These are phyloP conservation scores for Mercenaria mercenaria DNA, from an alignment of 1,140 invertebrate genomes.

Conservation along the genomic window DNA sequence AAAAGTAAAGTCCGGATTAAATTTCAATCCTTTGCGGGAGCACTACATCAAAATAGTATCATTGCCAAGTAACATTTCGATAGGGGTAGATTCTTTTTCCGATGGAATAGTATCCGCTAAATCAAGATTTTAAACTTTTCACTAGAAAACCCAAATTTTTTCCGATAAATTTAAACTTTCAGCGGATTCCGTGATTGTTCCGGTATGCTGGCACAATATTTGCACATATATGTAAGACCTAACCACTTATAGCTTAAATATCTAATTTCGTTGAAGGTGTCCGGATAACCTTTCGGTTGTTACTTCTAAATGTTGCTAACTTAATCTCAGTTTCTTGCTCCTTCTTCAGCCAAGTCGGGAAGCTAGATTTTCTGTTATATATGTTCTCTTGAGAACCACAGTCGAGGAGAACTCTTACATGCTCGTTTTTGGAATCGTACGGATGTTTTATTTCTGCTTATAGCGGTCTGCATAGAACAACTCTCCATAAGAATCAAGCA, in stretches of 20 bases:
- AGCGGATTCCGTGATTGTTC: background rate
- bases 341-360: constrained; percentile 6
- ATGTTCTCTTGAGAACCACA: constrained; percentile 63
- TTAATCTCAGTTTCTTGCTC: constrained; percentile 25
- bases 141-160: background rate
- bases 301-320: constrained; percentile 60
- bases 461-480: constrained; percentile 56
- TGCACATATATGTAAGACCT: constrained; percentile 27
- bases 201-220: constrained; percentile 9
- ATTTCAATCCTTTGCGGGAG: background rate
- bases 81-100: background rate
- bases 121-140: background rate
- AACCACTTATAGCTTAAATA: constrained; percentile 35
- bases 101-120: constrained; percentile 13
- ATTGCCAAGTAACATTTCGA: constrained; percentile 19
- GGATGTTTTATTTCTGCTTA: constrained; percentile 28
- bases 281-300: constrained; percentile 51
- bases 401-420: constrained; percentile 45
- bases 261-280: constrained; percentile 25
- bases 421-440: background rate
- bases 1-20: background rate
- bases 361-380: constrained; percentile 58
- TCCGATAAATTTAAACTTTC: background rate
- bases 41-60: constrained; percentile 25
- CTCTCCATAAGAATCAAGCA: constrained; percentile 45